phyloP scores from a whole-genome alignment of 2,113 vertebrate genomes.

The Willisornis vidua region DNA sequence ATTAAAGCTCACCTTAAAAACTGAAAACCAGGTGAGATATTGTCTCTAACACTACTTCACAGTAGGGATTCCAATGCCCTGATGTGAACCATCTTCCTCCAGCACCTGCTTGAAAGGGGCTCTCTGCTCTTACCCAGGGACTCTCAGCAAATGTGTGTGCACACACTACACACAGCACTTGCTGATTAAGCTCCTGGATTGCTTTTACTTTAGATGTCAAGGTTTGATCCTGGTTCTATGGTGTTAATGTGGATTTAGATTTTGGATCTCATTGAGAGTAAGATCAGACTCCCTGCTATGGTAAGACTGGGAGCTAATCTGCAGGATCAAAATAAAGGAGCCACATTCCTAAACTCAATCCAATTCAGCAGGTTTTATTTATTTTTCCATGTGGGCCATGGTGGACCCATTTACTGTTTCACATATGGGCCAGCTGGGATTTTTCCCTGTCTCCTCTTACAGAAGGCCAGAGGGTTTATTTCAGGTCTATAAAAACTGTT shows the following conservation, averaged over 20 bases:
- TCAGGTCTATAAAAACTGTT: slow-evolving; percentile 45
- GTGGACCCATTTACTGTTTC: slow-evolving; percentile 63
- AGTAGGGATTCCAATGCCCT: not conserved
- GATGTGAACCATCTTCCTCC: not conserved
- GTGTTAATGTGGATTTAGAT: slow-evolving; percentile 62
- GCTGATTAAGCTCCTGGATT: not conserved
- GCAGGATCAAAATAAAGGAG: slow-evolving; percentile 65
- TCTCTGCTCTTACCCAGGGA: not conserved
- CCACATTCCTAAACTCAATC: slow-evolving; percentile 59
- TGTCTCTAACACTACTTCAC: not conserved
- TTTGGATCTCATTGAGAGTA: slow-evolving; percentile 50
- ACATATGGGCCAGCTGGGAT: slow-evolving; percentile 50
- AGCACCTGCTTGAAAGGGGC: not conserved
- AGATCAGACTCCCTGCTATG: slow-evolving; percentile 62
- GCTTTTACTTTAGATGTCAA: slow-evolving; percentile 35
- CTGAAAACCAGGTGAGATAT: not conserved
- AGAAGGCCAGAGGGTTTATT: slow-evolving; percentile 35
- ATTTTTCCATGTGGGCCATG: slow-evolving; percentile 65
- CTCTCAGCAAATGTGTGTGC: not conserved
- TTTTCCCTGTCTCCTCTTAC: slow-evolving; percentile 23
- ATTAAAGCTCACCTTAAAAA: not conserved
- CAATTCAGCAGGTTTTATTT: slow-evolving; percentile 69
- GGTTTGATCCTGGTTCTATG: slow-evolving; percentile 50
- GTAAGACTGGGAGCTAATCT: slow-evolving; percentile 69
- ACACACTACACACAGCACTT: not conserved